Percentiles rank a stretch among this genome's conserved stretches.
Conservation (phyloP, 1,140 invertebrate genomes). For the Drosophila ohnishii region DNA sequence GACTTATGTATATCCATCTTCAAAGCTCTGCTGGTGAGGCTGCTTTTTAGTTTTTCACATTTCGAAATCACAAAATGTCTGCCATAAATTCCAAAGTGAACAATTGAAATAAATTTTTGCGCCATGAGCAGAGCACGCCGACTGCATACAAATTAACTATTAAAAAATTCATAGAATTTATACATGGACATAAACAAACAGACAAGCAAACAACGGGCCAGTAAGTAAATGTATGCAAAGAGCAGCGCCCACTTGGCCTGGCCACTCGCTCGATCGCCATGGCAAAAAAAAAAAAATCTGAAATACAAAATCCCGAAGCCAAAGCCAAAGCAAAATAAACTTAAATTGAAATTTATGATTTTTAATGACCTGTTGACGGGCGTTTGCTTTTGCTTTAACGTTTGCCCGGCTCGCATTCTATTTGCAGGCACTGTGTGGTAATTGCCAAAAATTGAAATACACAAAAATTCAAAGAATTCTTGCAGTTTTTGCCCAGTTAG, state of each 20-base stretch:
- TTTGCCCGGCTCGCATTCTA: constrained; percentile 27
- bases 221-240: constrained; percentile 40
- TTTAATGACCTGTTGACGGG: constrained; percentile 80
- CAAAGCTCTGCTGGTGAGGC: constrained; percentile 20
- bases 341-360: constrained; percentile 82
- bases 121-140: constrained; percentile 74
- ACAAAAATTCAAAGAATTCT: constrained; percentile 9
- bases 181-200: constrained; percentile 59
- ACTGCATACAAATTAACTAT: constrained; percentile 81
- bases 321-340: constrained; percentile 69
- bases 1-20: constrained; percentile 38
- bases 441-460: constrained; percentile 36
- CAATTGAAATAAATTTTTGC: constrained; percentile 82
- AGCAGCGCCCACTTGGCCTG: constrained; percentile 67
- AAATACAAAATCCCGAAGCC: constrained; percentile 35
- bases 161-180: constrained; percentile 81
- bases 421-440: constrained; percentile 36
- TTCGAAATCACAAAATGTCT: constrained; percentile 81
- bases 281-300: background rate
- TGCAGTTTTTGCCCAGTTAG: background rate
- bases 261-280: background rate
- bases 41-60: constrained; percentile 61
- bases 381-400: constrained; percentile 37
- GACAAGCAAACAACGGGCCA: constrained; percentile 6
- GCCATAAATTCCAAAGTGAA: constrained; percentile 81